Base-by-base conservation (phyloP, 35 echinoderm and acorn worm genomes). In the Stichopus chloronotus region DNA sequence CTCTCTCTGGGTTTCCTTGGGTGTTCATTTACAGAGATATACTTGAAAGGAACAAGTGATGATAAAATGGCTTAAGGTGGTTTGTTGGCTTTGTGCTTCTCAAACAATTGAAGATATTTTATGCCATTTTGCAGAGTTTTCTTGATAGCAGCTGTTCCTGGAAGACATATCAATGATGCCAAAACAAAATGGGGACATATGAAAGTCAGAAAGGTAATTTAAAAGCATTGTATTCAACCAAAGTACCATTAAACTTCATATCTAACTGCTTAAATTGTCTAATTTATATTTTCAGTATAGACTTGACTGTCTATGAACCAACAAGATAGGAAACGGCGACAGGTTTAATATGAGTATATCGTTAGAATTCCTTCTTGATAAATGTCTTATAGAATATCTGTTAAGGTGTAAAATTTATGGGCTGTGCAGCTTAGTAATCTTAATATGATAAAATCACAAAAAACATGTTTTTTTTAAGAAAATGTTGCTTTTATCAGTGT, bases 121-220 rank as follows among this genome's bases (percentile, higher is more conserved):
- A 86, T 83, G 53, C n/a, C 25, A 68, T 72, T 63, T 89, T 89
- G 25, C 77, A 98, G 96, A 78, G 96, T 98, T 25, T 78, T 90
- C 74, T 58, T 98, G 21, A 72, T 96, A 69, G 91, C 87, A n/a
- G 96, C 96, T 10, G 93, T 98, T 7, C 96, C 96, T 57, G 96
- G 96, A 21, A 94, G 96, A 72, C 96, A 98, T 90, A 84, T 59
- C 4, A 93, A 94, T 20, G 94, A 95, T 43, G 68, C 76, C 17
- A 98, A 96, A 61, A 88, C 83, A 22, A 98, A 94, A 53, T 98
- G 96, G 96, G 96, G 94, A 78, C 94, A 96, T 79, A 72, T 98
- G 85, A 94, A 94, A 82, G 61, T 98, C n/a, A 92, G 94, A 86
- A 94, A 95, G 90, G 96, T 98, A 92, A 96, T 72, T 43, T 54